Conservation (phyloP, 2,888 invertebrate genomes). For the Xanthorhoe designata region DNA sequence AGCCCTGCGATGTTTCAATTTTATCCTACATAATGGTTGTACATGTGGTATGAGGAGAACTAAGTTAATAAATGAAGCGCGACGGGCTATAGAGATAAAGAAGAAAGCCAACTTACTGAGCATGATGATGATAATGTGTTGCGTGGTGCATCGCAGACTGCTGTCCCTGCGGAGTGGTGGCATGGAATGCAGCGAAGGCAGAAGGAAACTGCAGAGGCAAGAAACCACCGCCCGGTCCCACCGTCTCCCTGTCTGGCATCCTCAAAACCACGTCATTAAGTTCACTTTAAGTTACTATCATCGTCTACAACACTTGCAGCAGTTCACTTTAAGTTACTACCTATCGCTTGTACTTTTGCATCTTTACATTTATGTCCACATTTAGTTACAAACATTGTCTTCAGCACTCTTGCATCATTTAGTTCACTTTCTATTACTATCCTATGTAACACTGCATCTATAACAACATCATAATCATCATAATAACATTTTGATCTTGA, state of each 20-base stretch:
- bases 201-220: conserved; percentile 85
- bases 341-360: neutral
- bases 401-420: too few species aligned
- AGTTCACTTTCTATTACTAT: too few species aligned
- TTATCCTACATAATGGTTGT: too few species aligned
- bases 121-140: conserved; percentile 82
- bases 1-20: too few species aligned
- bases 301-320: conserved; percentile 11
- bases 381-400: too few species aligned
- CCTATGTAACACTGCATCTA: too few species aligned
- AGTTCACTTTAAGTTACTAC: neutral
- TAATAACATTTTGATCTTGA: too few species aligned
- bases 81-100: too few species aligned
- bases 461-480: too few species aligned
- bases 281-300: conserved; percentile 30
- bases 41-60: too few species aligned
- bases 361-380: too few species aligned
- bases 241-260: conserved; percentile 85
- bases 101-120: conserved; percentile 70
- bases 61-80: too few species aligned
- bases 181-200: conserved; percentile 87
- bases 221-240: conserved; percentile 85
- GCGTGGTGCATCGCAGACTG: conserved; percentile 85
- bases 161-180: conserved; percentile 86
- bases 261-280: conserved; percentile 62